Conservation (phyloP, 2,797 vertebrate species). For the Xyrichtys novacula region DNA sequence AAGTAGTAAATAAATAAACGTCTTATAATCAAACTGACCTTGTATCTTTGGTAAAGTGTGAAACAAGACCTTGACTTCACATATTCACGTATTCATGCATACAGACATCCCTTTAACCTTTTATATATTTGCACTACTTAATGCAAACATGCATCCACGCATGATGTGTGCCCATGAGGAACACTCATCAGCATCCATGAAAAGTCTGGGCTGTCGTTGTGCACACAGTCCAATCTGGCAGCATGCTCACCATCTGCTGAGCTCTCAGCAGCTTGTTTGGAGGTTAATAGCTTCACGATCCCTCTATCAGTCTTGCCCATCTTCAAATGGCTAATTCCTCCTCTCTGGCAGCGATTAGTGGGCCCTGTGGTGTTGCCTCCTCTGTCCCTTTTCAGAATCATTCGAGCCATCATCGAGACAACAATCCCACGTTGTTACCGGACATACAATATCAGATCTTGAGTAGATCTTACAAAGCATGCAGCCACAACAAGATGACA, state of each 20-base stretch:
- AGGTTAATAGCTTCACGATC: slow-evolving; percentile 85
- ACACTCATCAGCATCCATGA: slow-evolving; percentile 57
- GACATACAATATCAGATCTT: slow-evolving; percentile 71
- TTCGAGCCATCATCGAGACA: slow-evolving; percentile 70
- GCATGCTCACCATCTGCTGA: slow-evolving; percentile 77
- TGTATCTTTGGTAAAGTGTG: neutral
- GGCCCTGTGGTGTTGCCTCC: slow-evolving; percentile 51
- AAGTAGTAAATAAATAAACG: too few relatives aligned
- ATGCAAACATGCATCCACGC: slow-evolving; percentile 41
- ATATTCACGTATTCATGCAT: slow-evolving; percentile 18
- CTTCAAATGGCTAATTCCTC: slow-evolving; percentile 81
- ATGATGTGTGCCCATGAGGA: slow-evolving; percentile 44
- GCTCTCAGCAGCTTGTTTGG: slow-evolving; percentile 82
- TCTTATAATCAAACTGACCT: too few relatives aligned
- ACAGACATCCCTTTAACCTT: slow-evolving; percentile 7
- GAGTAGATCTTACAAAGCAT: slow-evolving; percentile 66
- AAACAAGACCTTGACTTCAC: neutral
- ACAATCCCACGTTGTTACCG: slow-evolving; percentile 73
- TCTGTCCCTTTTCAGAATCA: slow-evolving; percentile 61
- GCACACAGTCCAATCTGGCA: slow-evolving; percentile 75
- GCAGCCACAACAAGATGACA: slow-evolving; percentile 71
- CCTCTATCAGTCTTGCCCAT: slow-evolving; percentile 80
- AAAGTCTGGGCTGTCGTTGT: slow-evolving; percentile 56
- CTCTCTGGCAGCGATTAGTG: slow-evolving; percentile 76
- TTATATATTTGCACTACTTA: slow-evolving; percentile 32